Evolutionary conservation across 2,113 vertebrate species (phyloP).

Genomic region (Abramis brama): DNA sequence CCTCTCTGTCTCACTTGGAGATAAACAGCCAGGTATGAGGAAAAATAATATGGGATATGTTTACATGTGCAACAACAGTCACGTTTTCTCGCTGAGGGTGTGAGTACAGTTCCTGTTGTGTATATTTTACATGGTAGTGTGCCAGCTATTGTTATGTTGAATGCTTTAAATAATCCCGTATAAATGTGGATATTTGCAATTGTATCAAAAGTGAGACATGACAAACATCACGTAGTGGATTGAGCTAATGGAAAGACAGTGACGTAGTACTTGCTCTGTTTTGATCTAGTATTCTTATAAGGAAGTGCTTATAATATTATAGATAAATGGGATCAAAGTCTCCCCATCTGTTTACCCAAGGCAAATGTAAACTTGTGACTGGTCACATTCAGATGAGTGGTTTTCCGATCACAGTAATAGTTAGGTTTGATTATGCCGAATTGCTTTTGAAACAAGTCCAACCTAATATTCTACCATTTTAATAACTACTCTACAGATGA

Average conservation of each 20-base stretch:
- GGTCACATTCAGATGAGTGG: not conserved
- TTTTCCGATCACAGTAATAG: not conserved
- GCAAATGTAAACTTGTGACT: not conserved
- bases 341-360: constrained; percentile 8
- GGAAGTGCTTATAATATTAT: constrained; percentile 37
- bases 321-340: constrained; percentile 42
- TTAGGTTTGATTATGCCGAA: not conserved
- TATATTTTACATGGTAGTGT: not conserved
- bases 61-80: not conserved
- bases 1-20: not conserved
- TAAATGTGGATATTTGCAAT: not conserved
- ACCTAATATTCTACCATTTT: not conserved
- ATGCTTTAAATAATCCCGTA: not conserved
- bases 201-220: not conserved
- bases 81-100: not conserved
- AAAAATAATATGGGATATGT: not conserved
- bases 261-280: not conserved
- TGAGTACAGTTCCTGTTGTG: not conserved
- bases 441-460: not conserved
- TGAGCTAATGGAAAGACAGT: not conserved
- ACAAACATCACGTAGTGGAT: not conserved
- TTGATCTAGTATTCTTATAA: constrained; percentile 1
- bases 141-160: not conserved
- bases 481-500: not conserved
- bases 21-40: constrained; percentile 16